Base-by-base conservation (phyloP, 2,797 vertebrate genomes). In the Oryzias sinensis region DNA sequence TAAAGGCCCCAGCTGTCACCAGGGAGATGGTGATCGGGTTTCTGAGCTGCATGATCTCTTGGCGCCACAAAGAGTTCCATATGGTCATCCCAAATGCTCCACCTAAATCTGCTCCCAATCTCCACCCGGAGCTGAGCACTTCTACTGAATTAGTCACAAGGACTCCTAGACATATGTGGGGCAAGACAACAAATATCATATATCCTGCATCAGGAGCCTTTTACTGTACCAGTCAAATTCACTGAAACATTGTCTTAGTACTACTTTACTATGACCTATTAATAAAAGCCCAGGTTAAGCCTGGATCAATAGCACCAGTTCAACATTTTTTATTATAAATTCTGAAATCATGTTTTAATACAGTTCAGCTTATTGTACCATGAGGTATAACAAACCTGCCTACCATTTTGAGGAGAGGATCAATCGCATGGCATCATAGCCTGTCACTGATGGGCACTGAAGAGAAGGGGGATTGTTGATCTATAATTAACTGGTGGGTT, bases 1-100 rank as follows among this genome's bases (percentile, higher is more conserved):
- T 94, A 96, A 95, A 98, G 94, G 92, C 95, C 92, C 95, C 96
- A 98, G 96, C 97, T 99, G 97, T 98, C 97, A 96, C 94, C 85
- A 83, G 94, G 95, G 96, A 97, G 93, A 94, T 92, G 91, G 93
- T 95, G 97, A 98, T 98, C 96, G 94, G 94, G 96, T 99, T 98
- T 97, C 95, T 92, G 88, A 97, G 93, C 95, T 93, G 96, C 95
- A 83, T 95, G 95, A 94, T 96, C 97, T 96, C 94, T 91, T 93
- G 94, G 94, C 92, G 88, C 95, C 92, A 93, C 91, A 87, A 95
- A 96, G 94, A 93, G 93, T 94, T 96, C 97, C 97, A 99, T 98
- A 98, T 99, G 97, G 95, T 96, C 95, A 94, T 95, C 96, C 33
- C 97, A 98, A 98, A 95, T 98, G 96, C 93, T 95, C 90, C 92